These are phyloP conservation scores for Lucifuga dentata DNA, from an alignment of 2,113 vertebrate species.

Conservation along the genomic window DNA sequence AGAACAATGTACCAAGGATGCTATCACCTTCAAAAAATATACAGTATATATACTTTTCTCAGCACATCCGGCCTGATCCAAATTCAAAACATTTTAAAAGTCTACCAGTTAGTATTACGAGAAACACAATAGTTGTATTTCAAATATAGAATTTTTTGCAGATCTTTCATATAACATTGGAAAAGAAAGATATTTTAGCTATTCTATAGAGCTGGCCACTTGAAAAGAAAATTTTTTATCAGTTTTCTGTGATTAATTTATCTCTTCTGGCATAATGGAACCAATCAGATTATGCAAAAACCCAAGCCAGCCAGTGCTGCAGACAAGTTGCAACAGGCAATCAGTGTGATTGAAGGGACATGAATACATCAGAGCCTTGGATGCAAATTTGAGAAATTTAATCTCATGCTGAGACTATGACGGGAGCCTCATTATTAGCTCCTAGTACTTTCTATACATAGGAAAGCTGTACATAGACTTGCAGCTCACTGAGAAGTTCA, in stretches of 20 bases:
- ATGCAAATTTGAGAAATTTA: conserved; percentile 44
- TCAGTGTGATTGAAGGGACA: conserved; percentile 55
- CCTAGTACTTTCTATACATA: conserved; percentile 29
- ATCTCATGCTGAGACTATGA: conserved; percentile 39
- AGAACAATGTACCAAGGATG: conserved; percentile 52
- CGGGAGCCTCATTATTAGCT: conserved; percentile 39
- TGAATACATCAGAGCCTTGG: conserved; percentile 42
- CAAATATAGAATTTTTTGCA: too few species aligned
- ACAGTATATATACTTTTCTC: conserved; percentile 28
- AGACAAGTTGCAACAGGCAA: conserved; percentile 45
- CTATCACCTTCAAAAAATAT: conserved; percentile 17
- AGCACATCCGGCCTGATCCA: conserved; percentile 24
- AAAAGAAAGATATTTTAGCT: conserved; percentile 1
- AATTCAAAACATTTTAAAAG: conserved; percentile 17
- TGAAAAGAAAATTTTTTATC: conserved; percentile 29
- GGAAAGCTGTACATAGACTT: conserved; percentile 11
- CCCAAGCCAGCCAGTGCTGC: conserved; percentile 15
- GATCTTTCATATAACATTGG: background rate
- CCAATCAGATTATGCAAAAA: conserved; percentile 54
- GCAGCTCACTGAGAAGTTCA: conserved; percentile 19
- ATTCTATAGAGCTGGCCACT: conserved; percentile 25
- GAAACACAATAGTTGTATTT: too few species aligned
- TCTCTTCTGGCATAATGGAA: conserved; percentile 57
- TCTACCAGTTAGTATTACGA: background rate
- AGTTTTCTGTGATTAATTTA: conserved; percentile 54